These are phyloP conservation scores for Cichladusa arquata DNA, from an alignment of 2,113 vertebrate species.

Conservation along the genomic window DNA sequence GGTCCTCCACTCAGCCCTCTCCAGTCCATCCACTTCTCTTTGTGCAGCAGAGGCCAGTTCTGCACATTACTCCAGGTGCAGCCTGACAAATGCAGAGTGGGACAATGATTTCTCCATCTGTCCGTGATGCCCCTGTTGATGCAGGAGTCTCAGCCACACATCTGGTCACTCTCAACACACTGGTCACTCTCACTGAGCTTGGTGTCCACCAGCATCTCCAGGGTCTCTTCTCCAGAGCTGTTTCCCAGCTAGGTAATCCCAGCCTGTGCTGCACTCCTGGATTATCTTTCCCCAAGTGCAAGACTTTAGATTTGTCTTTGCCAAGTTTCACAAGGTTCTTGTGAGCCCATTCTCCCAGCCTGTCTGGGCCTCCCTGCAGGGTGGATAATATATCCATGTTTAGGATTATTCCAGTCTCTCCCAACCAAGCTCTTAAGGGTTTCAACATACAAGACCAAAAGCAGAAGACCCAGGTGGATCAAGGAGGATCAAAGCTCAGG, in stretches of 20 bases:
- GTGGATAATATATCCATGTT: background rate
- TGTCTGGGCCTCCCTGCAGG: background rate
- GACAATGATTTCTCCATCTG: background rate
- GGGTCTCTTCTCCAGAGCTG: background rate
- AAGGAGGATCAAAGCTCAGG: background rate
- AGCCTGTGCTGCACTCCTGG: background rate
- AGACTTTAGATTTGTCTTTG: background rate
- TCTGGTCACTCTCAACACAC: background rate
- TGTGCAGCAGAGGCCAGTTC: background rate
- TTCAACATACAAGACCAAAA: background rate
- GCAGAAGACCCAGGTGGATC: background rate
- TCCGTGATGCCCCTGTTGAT: background rate
- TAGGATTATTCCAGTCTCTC: background rate
- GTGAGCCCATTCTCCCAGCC: background rate
- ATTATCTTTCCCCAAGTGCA: background rate
- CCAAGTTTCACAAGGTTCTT: background rate
- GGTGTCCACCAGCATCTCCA: background rate
- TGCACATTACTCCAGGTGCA: background rate
- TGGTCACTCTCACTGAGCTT: background rate
- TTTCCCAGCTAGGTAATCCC: background rate
- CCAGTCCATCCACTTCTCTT: background rate
- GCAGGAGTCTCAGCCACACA: background rate
- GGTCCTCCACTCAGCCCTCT: background rate
- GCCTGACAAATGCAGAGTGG: background rate
- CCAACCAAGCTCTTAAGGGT: background rate